Conservation (phyloP, 2,888 invertebrate genomes). For the Nasonia oneida region DNA sequence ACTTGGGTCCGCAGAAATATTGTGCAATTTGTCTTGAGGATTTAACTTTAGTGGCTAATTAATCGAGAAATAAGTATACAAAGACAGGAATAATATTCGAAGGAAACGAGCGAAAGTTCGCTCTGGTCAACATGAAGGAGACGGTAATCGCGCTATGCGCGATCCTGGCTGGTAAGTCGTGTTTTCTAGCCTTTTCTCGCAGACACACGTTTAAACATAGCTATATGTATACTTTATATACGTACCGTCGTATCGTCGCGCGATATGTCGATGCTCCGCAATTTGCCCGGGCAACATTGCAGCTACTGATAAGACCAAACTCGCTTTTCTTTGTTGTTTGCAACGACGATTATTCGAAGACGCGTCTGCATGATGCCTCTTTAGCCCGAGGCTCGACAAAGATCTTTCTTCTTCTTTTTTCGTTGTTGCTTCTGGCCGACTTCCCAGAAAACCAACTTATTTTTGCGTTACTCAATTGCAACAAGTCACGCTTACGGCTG, state of each 20-base stretch:
- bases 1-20: neutral
- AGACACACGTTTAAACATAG: neutral
- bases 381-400: neutral
- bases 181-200: neutral
- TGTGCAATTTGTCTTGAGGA: neutral
- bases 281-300: neutral
- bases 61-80: neutral
- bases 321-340: conserved; percentile 8
- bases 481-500: conserved; percentile 34
- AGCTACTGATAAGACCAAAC: neutral
- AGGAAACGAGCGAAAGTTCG: conserved; percentile 54
- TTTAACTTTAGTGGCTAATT: too few relatives aligned
- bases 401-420: neutral
- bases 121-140: conserved; percentile 75
- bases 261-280: neutral
- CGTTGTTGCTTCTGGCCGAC: conserved; percentile 10
- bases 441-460: conserved; percentile 21
- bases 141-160: conserved; percentile 78
- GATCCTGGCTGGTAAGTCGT: conserved; percentile 78
- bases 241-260: neutral
- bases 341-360: neutral
- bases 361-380: neutral
- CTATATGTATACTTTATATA: neutral
- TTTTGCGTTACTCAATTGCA: conserved; percentile 28
- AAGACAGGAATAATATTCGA: neutral